A percentile compares a stretch with the other conserved stretches of the same genome.
Conservation (phyloP, 2,888 invertebrate genomes). For the Aspidiotus destructor region DNA sequence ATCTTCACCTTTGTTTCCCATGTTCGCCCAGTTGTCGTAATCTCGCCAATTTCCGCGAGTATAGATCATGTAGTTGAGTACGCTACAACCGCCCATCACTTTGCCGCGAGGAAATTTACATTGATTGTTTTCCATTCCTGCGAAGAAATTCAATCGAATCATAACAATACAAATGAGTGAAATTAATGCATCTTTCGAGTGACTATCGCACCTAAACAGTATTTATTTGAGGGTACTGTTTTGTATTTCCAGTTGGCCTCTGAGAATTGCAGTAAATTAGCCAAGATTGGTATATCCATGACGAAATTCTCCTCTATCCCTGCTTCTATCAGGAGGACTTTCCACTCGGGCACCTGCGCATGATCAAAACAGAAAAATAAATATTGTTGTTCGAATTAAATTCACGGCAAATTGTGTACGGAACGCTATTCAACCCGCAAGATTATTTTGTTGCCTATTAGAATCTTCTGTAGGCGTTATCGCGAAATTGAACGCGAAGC, state of each 20-base stretch:
- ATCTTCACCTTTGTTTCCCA: constrained; percentile 53
- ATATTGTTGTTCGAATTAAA: not conserved
- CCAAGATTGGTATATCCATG: constrained; percentile 46
- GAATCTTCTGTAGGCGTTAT: too few species aligned
- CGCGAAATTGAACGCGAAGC: too few species aligned
- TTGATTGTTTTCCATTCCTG: constrained; percentile 34
- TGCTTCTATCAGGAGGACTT: constrained; percentile 47
- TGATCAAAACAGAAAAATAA: not conserved
- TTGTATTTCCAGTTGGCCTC: constrained; percentile 48
- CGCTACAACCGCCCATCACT: constrained; percentile 70
- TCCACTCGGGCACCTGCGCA: constrained; percentile 41
- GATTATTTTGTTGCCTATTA: too few species aligned
- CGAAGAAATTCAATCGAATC: not conserved
- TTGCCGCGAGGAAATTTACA: constrained; percentile 48
- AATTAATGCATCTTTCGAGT: not conserved
- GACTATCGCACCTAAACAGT: constrained; percentile 40
- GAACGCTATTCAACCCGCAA: too few species aligned
- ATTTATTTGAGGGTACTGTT: constrained; percentile 44
- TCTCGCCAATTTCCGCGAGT: constrained; percentile 61
- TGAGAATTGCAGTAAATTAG: constrained; percentile 46
- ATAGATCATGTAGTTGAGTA: constrained; percentile 72
- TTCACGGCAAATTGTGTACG: not conserved
- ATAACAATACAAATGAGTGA: not conserved
- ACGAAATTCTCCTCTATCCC: constrained; percentile 45
- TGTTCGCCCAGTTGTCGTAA: constrained; percentile 63